Conservation (phyloP, 64 coral and sea anemone genomes). For the Montipora capricornis region DNA sequence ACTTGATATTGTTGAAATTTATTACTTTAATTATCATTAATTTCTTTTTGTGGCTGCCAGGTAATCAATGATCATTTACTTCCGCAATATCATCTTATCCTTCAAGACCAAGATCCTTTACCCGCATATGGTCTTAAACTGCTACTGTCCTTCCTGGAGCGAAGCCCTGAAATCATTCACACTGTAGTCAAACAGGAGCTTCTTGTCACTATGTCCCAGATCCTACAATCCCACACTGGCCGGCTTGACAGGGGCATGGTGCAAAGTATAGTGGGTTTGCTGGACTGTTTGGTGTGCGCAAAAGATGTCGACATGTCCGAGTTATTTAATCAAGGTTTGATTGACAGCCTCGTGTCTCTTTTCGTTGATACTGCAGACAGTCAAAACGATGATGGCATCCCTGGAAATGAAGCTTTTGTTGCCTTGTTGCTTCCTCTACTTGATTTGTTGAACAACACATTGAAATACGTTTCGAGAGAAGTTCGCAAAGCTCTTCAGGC, state of each 20-base stretch:
- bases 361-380: slow-evolving; percentile 68
- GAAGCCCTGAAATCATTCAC: slow-evolving; percentile 75
- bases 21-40: neutral
- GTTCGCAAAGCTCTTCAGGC: slow-evolving; percentile 80
- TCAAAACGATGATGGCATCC: slow-evolving; percentile 52
- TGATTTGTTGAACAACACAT: slow-evolving; percentile 79
- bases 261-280: slow-evolving; percentile 75
- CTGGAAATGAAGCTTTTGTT: slow-evolving; percentile 23
- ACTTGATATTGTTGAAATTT: too few species aligned
- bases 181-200: slow-evolving; percentile 83
- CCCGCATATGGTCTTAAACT: slow-evolving; percentile 95
- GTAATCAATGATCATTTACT: slow-evolving; percentile 87
- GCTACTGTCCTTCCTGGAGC: slow-evolving; percentile 79
- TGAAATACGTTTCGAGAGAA: slow-evolving; percentile 93
- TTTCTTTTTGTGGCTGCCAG: slow-evolving; percentile 31
- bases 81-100: slow-evolving; percentile 87
- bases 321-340: slow-evolving; percentile 92
- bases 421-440: slow-evolving; percentile 78
- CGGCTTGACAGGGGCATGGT: slow-evolving; percentile 66
- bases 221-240: slow-evolving; percentile 72
- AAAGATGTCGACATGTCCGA: slow-evolving; percentile 74
- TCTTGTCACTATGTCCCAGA: slow-evolving; percentile 70
- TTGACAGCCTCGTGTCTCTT: slow-evolving; percentile 84
- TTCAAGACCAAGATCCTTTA: slow-evolving; percentile 98
- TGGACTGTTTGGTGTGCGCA: slow-evolving; percentile 79